Percentiles rank a stretch among this genome's conserved stretches.
Evolutionary conservation across 2,113 vertebrate genomes (phyloP).

Genomic region (Australoheros scitulus): DNA sequence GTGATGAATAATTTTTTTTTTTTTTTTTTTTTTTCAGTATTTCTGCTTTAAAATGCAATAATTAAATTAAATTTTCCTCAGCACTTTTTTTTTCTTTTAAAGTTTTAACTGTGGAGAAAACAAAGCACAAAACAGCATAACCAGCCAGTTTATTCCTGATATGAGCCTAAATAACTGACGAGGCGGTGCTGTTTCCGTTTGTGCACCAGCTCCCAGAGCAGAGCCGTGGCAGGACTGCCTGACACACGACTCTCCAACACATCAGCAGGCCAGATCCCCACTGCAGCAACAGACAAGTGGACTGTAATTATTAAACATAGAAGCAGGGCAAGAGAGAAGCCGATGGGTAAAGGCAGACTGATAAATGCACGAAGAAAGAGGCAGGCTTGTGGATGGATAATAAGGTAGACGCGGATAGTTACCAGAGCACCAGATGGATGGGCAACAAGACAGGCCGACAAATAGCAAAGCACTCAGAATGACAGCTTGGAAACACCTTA

Average conservation of each 20-base stretch:
- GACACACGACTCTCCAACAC: constrained; percentile 29
- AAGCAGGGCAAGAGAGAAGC: constrained; percentile 39
- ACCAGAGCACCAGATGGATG: constrained; percentile 65
- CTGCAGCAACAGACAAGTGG: constrained; percentile 60
- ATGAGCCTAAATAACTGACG: constrained; percentile 21
- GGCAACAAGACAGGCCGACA: constrained; percentile 68
- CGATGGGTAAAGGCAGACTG: constrained; percentile 59
- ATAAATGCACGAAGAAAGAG: constrained; percentile 68
- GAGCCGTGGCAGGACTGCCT: neutral
- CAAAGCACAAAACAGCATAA: neutral
- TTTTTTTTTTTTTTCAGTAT: no score
- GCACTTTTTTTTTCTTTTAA: neutral
- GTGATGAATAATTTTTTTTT: no score
- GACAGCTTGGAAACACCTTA: constrained; percentile 63
- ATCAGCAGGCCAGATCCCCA: constrained; percentile 32
- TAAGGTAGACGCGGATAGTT: constrained; percentile 71
- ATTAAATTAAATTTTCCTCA: neutral
- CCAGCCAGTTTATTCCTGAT: neutral
- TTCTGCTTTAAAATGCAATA: neutral
- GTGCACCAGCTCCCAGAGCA: neutral
- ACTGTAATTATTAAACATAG: constrained; percentile 68
- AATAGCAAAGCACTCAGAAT: constrained; percentile 56
- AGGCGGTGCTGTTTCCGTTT: neutral
- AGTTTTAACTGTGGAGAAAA: neutral
- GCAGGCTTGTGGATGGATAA: constrained; percentile 66